These are phyloP conservation scores for Artemia franciscana DNA, from an alignment of 1,140 invertebrate genomes.

Conservation along the genomic window DNA sequence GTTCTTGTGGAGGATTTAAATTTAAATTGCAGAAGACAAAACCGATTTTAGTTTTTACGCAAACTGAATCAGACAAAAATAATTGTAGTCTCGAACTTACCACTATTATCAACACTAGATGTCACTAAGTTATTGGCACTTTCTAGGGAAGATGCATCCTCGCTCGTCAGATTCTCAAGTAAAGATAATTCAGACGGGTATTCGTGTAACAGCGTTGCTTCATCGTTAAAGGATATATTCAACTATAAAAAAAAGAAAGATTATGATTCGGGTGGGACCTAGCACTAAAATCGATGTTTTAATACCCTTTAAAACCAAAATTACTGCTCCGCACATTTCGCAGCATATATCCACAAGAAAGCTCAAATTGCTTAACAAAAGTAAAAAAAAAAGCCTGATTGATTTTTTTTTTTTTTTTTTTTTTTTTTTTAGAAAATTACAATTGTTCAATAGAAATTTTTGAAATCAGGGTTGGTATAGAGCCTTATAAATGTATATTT, in stretches of 20 bases:
- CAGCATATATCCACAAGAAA: too few species aligned
- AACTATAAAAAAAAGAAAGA: constrained; percentile 29
- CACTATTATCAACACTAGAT: background rate
- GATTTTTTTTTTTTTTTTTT: too few species aligned
- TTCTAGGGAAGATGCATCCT: background rate
- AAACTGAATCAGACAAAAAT: background rate
- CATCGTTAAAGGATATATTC: constrained; percentile 60
- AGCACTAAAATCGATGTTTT: too few species aligned
- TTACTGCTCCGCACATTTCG: too few species aligned
- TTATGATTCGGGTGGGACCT: background rate
- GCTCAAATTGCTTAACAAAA: too few species aligned
- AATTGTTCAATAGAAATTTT: too few species aligned
- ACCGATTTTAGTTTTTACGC: background rate
- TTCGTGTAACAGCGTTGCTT: constrained; percentile 51
- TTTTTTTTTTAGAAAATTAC: too few species aligned
- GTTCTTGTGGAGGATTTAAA: background rate
- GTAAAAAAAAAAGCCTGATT: too few species aligned
- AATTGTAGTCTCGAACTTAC: background rate
- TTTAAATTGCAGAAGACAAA: background rate
- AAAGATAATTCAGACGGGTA: constrained; percentile 61
- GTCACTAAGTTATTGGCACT: background rate
- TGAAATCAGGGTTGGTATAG: too few species aligned
- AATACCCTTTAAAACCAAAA: too few species aligned
- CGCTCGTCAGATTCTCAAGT: constrained; percentile 21
- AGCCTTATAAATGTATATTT: too few species aligned